Evolutionary conservation across 2,113 vertebrate genomes (phyloP), one percentile per base, ranked within the genome.

Genomic region (Urocitellus parryii): DNA sequence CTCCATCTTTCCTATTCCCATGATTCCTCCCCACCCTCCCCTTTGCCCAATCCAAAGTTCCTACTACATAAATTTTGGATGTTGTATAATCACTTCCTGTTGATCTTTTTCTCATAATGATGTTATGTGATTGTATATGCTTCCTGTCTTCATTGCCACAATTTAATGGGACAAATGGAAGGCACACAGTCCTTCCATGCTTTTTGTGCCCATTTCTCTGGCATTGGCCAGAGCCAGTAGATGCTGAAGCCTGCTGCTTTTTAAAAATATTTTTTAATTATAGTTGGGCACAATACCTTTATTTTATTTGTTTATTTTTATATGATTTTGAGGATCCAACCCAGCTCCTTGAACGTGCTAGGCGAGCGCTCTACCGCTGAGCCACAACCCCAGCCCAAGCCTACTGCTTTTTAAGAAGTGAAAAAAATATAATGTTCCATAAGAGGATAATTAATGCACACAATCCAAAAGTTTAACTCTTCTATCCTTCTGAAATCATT

Each of bases 351-450:
- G 1, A 0, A 45, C 45, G 0, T 45, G 45, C 45, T 45, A 45
- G 45, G 45, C 8, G 45, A 45, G 45, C 45, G 0, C 45, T 45
- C 45, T 45, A 45, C 8, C 8, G 45, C 45, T 45, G 45, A 45
- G 45, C 45, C 45, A 45, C 8, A 45, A 45, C 45, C 45, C 45
- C 8, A 45, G 45, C 45, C 45, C 45, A 45, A 45, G 45, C 45
- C 45, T 9, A 45, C 45, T 45, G 37, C 25, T 97, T 77, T 95
- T n/a, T 91, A 82, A 96, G 45, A 14, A 89, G 76, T 48, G 32
- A 93, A 61, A 80, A 53, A 80, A 48, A 68, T 34, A 37, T 34
- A 53, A 20, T 70, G 45, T 76, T 94, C 37, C 17, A 51, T 65
- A 24, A 56, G 67, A 88, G 25, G 39, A 68, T 53, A 42, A 42